Percentiles rank a stretch among this genome's conserved stretches.
phyloP scores from a whole-genome alignment of 2,113 vertebrate species.

The Penelope pileata region DNA sequence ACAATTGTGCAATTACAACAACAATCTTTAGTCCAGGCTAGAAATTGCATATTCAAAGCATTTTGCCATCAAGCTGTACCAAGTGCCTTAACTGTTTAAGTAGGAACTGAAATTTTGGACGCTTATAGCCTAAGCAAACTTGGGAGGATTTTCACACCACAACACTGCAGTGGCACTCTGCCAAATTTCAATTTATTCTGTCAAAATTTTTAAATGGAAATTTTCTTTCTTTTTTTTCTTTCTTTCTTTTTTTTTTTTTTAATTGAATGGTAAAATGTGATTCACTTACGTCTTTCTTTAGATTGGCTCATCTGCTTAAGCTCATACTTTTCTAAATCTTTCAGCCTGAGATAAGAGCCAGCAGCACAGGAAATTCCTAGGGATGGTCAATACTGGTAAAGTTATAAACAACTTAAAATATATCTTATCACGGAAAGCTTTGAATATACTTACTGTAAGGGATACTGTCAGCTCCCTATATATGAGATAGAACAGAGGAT shows the following conservation, averaged over 20 bases:
- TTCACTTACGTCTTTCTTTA: not conserved
- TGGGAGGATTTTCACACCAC: not conserved
- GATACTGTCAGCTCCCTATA: not conserved
- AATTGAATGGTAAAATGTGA: not conserved
- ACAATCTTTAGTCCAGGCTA: not conserved
- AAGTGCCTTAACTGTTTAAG: not conserved
- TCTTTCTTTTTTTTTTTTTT: not conserved
- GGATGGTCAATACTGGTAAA: conserved; percentile 2
- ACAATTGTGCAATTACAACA: conserved; percentile 8
- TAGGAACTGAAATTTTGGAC: not conserved
- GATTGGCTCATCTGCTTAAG: not conserved
- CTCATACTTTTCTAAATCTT: not conserved
- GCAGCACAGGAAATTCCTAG: conserved; percentile 12
- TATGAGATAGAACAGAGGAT: not conserved
- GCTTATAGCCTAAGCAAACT: not conserved
- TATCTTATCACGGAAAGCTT: not conserved
- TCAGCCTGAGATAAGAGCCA: not conserved
- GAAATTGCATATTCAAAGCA: not conserved
- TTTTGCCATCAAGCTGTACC: not conserved
- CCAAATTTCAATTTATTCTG: not conserved
- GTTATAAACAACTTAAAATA: conserved; percentile 21
- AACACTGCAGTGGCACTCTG: not conserved
- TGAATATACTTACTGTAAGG: conserved; percentile 20
- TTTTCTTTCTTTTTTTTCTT: not conserved
- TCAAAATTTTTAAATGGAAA: not conserved